Base-by-base conservation (phyloP, 2,888 invertebrate genomes). In the Phlogophora meticulosa region DNA sequence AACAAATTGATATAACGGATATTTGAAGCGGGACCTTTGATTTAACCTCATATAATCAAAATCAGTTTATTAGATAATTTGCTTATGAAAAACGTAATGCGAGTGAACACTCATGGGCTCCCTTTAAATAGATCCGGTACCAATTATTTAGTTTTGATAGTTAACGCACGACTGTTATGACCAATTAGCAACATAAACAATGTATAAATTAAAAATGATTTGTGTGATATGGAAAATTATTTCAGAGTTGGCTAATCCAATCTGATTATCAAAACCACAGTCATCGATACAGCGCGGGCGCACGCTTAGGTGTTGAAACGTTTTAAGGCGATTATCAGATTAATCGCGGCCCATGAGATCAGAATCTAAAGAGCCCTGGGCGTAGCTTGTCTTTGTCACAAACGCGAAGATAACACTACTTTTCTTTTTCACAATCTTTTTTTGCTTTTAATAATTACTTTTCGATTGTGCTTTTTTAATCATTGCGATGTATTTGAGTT, bases 1-100 rank as follows among this genome's bases (percentile, higher is more conserved):
- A 91, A 93, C 92, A 92, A 94, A 93, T 94, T 93, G 92, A 93
- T 94, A 92, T 92, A 92, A 92, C 92, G 91, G 90, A 91, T 88
- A 87, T 87, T 88, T 87, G 84, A 83, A 85, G 85, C 87, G 84
- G 86, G 85, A 84, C 82, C 85, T 89, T 87, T 89, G 87, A 90
- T 87, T 82, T 87, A 80, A 82, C 81, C 76, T 86, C 81, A 82
- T 71, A 73, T 80, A 78, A 81, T 80, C 77, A 81, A 83, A 83
- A 86, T 84, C 78, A 72, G 83, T 83, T 79, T 75, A 78, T 75
- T 74, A 71, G 59, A 68, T 71, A 65, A 66, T 72, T 24, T 45
- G 38, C 56, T 75, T 67, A 70, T 60, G 43, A 51, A 67, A 40
- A 64, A 58, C 51, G 46, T 65, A 24, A 36, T 28, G 28, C 36